Base-by-base conservation (phyloP, 1,140 invertebrate species). In the Rhysida immarginata region DNA sequence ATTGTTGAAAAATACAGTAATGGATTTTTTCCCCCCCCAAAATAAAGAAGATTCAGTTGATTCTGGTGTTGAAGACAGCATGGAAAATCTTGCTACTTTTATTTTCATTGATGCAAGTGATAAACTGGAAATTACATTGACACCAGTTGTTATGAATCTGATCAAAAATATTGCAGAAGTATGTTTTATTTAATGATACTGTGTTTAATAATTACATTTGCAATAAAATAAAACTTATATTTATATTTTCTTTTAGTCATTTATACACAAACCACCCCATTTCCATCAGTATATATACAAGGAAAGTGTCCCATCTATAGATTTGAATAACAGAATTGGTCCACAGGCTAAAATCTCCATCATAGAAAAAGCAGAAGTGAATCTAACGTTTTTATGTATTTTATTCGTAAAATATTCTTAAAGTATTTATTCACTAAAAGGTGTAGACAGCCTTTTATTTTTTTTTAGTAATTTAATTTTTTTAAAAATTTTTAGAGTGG, bases 61-160 rank as follows among this genome's bases (percentile, higher is more conserved):
- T 57, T 75, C 75, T 8, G 74, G 73, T 13, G 57, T 72, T 1
- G 73, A 74, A 41, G 57, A 57, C 1, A 29, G 24, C 14, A 68
- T 71, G 1, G 74, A 77, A 20, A 69, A 68, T 3, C 67, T 74
- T 27, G 82, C 83, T 20, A 78, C 76, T 0, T 84, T 86, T 64
- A 61, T 87, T 5, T 70, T 83, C 18, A 61, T 87, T 5, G 78
- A 83, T 58, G 77, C 80, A 1, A 75, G 78, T 54, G 80, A 85
- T 50, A 69, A 75, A 27, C 67, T 88, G 2, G 79, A 83, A 61
- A 62, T 87, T 2, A 85, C 83, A 2, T 53, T 86, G n/a, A 84
- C 82, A 1, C 80, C 74, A 29, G 72, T 74, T 11, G 74, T 75
- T 2, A 69, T 81, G 21, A 71, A 74, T 61, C 75, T 79, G 1